phyloP scores from a whole-genome alignment of 2,797 vertebrate species.

The Danio kyathit region DNA sequence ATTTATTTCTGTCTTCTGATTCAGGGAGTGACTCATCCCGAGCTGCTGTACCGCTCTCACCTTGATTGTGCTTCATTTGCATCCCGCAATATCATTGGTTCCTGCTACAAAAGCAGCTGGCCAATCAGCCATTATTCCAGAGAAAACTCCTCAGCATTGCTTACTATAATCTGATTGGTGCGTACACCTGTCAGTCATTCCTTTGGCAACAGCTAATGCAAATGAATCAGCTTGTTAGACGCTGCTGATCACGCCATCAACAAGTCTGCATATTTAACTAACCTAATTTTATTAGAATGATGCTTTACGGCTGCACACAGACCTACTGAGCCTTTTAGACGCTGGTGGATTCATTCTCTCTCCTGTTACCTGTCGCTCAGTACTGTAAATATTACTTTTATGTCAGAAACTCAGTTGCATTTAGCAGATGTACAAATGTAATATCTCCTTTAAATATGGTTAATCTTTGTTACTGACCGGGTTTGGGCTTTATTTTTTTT shows the following conservation, averaged over 20 bases:
- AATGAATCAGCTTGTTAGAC: background rate
- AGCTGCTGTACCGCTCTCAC: constrained; percentile 28
- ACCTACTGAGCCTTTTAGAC: constrained; percentile 63
- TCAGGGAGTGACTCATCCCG: constrained; percentile 55
- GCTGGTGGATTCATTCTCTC: constrained; percentile 34
- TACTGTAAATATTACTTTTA: constrained; percentile 48
- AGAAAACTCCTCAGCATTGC: background rate
- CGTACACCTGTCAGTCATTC: background rate
- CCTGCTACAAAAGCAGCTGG: background rate
- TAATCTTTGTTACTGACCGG: constrained; percentile 68
- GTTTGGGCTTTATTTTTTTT: constrained; percentile 52
- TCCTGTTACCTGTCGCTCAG: background rate
- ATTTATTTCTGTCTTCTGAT: constrained; percentile 55
- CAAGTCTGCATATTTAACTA: background rate
- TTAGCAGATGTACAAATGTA: constrained; percentile 72
- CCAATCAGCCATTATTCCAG: constrained; percentile 1
- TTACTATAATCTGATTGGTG: background rate
- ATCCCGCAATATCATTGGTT: background rate
- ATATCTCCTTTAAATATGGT: constrained; percentile 67
- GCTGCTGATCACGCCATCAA: background rate
- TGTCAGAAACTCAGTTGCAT: constrained; percentile 51
- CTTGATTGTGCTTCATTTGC: constrained; percentile 23
- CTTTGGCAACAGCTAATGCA: background rate
- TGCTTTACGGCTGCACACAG: constrained; percentile 13
- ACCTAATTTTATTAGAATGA: background rate